Conservation (phyloP, 2,113 vertebrate genomes). For the Larimichthys polyactis region DNA sequence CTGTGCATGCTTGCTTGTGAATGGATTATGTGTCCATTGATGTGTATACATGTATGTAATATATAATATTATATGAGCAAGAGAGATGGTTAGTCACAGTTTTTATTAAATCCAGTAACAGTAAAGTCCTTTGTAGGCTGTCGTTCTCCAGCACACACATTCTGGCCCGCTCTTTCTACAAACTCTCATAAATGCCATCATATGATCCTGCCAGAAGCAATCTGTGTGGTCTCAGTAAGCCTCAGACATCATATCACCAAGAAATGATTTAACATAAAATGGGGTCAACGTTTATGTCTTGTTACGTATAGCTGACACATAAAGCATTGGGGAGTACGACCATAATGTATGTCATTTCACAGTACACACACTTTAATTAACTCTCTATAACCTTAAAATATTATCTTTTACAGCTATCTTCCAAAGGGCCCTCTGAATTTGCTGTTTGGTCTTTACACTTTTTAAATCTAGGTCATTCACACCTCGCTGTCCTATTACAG, state of each 20-base stretch:
- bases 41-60: not conserved
- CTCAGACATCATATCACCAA: slow-evolving; percentile 26
- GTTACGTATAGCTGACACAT: slow-evolving; percentile 21
- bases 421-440: not conserved
- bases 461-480: slow-evolving; percentile 23
- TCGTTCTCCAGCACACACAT: slow-evolving; percentile 9
- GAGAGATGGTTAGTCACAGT: not conserved
- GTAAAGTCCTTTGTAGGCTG: not conserved
- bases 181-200: slow-evolving; percentile 23
- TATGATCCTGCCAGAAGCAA: slow-evolving; percentile 10
- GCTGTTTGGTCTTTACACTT: not conserved
- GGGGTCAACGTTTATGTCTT: slow-evolving; percentile 38
- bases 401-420: not conserved
- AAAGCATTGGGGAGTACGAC: not conserved
- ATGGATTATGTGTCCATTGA: not conserved
- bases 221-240: slow-evolving; percentile 1
- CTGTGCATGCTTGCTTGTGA: not conserved
- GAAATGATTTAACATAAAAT: slow-evolving; percentile 31
- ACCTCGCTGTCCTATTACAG: not conserved
- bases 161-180: not conserved
- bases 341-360: not conserved
- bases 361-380: not conserved
- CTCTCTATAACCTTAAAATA: not conserved
- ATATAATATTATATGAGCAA: not conserved
- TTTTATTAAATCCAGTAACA: slow-evolving; percentile 7